Conservation (phyloP, 2,888 invertebrate species). For the Luffia ferchaultella region DNA sequence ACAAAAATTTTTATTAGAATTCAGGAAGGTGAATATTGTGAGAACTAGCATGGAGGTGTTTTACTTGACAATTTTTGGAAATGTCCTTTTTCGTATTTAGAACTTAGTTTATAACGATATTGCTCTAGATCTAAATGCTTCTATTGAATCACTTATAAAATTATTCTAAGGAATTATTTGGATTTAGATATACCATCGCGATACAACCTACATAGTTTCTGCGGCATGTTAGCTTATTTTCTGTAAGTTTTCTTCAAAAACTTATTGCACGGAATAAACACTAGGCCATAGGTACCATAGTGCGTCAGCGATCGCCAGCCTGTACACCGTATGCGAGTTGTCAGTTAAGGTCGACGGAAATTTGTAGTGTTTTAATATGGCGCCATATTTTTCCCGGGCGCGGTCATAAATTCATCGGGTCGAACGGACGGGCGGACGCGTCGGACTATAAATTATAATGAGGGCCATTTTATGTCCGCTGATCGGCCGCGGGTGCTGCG, state of each 20-base stretch:
- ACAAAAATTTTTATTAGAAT: constrained; percentile 17
- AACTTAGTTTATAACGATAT: no score
- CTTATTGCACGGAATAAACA: no score
- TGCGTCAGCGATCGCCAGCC: no score
- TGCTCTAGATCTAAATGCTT: no score
- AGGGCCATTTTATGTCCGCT: constrained; percentile 44
- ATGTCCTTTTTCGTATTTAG: no score
- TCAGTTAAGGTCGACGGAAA: not conserved
- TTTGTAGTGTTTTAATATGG: constrained; percentile 31
- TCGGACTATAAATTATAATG: constrained; percentile 58
- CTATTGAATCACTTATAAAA: no score
- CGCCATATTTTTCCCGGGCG: constrained; percentile 33
- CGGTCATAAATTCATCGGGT: constrained; percentile 50
- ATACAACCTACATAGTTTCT: no score
- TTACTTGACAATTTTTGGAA: not conserved
- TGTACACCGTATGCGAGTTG: not conserved
- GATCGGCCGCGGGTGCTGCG: constrained; percentile 4
- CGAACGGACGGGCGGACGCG: constrained; percentile 45
- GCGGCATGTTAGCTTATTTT: no score
- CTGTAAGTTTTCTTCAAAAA: no score
- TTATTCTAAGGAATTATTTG: no score
- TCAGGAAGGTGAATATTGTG: not conserved
- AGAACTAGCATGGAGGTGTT: not conserved
- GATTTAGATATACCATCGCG: no score
- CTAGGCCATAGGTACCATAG: no score